Evolutionary conservation across 2,888 invertebrate species (phyloP).

Genomic region (Cotesia congregata): DNA sequence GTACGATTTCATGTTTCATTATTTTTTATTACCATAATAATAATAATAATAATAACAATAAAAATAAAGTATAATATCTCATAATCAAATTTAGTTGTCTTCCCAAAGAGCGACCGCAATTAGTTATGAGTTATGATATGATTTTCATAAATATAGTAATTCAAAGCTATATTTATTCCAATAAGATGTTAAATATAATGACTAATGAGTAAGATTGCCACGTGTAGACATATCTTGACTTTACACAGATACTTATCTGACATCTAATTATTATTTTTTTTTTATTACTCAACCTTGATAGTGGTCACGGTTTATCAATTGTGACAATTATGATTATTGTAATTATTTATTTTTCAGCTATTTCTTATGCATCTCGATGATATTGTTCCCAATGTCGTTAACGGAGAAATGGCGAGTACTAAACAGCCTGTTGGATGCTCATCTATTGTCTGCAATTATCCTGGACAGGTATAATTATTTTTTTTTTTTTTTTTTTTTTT

Average conservation of each 20-base stretch:
- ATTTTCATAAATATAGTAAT: background rate
- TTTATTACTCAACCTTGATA: slow-evolving; percentile 2
- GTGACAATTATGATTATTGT: slow-evolving; percentile 6
- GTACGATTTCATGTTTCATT: slow-evolving; percentile 70
- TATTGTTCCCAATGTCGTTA: slow-evolving; percentile 76
- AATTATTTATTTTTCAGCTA: slow-evolving; percentile 73
- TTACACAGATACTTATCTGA: background rate
- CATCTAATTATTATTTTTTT: slow-evolving; percentile 15
- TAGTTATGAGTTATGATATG: background rate
- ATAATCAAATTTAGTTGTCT: too few species aligned
- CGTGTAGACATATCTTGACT: background rate
- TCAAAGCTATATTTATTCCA: background rate
- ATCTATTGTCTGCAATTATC: slow-evolving; percentile 80
- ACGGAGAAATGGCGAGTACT: slow-evolving; percentile 56
- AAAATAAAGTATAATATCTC: too few species aligned
- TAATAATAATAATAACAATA: too few species aligned
- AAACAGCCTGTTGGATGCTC: slow-evolving; percentile 81
- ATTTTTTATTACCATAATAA: background rate
- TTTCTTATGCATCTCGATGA: slow-evolving; percentile 90
- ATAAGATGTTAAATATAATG: background rate
- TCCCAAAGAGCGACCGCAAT: background rate
- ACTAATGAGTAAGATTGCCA: background rate
- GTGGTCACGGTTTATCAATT: background rate
- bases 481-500: background rate
- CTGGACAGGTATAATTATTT: slow-evolving; percentile 74